Evolutionary conservation across 2,888 invertebrate species (phyloP).

Genomic region (Helicoverpa assulta): DNA sequence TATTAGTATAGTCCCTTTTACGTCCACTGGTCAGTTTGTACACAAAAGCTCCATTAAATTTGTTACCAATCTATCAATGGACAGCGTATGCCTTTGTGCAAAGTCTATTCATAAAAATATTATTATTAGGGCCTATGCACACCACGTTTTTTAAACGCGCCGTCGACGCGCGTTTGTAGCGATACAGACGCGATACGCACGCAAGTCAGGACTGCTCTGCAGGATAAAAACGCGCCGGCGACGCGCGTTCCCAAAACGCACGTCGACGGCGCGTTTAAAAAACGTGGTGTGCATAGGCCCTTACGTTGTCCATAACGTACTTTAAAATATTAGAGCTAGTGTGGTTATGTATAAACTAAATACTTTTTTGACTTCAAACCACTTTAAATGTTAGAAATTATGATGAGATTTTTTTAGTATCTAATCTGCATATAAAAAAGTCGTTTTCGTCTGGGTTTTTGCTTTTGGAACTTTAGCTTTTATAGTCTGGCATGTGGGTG

Average conservation of each 20-base stretch:
- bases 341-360: neutral
- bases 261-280: no score
- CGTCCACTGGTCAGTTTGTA: constrained; percentile 1
- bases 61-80: constrained; percentile 43
- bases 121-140: no score
- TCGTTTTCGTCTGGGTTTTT: neutral
- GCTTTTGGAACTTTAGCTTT: neutral
- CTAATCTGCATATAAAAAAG: neutral
- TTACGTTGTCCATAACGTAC: constrained; percentile 16
- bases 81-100: constrained; percentile 26
- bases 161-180: no score
- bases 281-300: no score
- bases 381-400: neutral
- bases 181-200: no score
- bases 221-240: no score
- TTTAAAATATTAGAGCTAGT: constrained; percentile 31
- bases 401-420: neutral
- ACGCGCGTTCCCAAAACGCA: no score
- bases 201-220: no score
- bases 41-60: constrained; percentile 41
- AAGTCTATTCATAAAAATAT: constrained; percentile 33
- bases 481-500: no score
- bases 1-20: constrained; percentile 1
- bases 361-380: constrained; percentile 4
- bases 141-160: no score